These are phyloP conservation scores for Virgularia gustaviana DNA, from an alignment of 92 coral and sea anemone genomes.

Conservation along the genomic window DNA sequence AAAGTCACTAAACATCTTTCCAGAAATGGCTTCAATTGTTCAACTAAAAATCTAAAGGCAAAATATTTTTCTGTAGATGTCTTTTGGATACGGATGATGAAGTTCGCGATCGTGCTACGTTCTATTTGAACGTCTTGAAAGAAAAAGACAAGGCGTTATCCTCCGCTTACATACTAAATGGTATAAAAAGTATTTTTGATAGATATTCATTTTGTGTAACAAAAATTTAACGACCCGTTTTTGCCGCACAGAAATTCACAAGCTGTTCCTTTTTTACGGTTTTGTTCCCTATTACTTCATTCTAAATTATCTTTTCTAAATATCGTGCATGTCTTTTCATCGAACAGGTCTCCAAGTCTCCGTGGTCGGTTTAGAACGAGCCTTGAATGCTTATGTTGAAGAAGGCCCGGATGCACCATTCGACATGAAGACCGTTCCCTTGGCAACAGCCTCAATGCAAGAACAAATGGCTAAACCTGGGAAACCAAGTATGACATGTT, in stretches of 20 bases:
- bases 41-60: too few species aligned
- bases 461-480: slow-evolving; percentile 95
- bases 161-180: slow-evolving; percentile 93
- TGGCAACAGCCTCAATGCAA: slow-evolving; percentile 98
- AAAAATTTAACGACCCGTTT: background rate
- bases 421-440: slow-evolving; percentile 96
- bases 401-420: slow-evolving; percentile 85
- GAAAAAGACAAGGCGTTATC: slow-evolving; percentile 91
- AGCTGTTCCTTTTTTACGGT: too few species aligned
- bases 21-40: too few species aligned
- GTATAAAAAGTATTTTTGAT: slow-evolving; percentile 45
- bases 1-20: too few species aligned
- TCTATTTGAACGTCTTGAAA: slow-evolving; percentile 79
- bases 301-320: too few species aligned
- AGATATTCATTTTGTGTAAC: background rate
- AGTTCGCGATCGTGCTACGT: slow-evolving; percentile 94
- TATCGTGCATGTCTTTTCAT: background rate
- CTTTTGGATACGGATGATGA: slow-evolving; percentile 94
- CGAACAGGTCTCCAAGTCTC: slow-evolving; percentile 91
- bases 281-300: too few species aligned
- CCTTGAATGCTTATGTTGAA: slow-evolving; percentile 90
- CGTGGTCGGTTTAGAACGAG: slow-evolving; percentile 91
- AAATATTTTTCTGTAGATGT: slow-evolving; percentile 59
- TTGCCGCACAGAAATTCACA: background rate
- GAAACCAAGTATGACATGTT: slow-evolving; percentile 64